These are phyloP conservation scores for Rhopalosiphum padi DNA, from an alignment of 1,140 invertebrate species.

Conservation along the genomic window DNA sequence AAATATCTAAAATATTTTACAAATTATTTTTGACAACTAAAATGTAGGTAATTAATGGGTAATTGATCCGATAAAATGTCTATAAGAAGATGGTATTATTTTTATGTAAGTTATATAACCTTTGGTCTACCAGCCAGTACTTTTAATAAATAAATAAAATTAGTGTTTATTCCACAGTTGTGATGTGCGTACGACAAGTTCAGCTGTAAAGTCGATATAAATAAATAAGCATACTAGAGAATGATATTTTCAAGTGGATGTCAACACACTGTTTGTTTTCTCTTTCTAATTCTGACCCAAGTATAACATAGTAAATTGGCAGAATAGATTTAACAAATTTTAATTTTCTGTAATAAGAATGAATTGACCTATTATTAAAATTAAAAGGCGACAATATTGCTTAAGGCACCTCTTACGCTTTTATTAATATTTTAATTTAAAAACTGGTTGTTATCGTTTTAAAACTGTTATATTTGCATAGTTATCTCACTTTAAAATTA, in stretches of 20 bases:
- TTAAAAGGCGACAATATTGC: not conserved
- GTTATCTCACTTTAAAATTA: not conserved
- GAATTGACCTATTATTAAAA: not conserved
- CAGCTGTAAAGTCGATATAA: not conserved
- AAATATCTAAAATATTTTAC: not conserved
- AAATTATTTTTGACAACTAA: not conserved
- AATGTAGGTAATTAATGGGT: not conserved
- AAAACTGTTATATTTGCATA: not conserved
- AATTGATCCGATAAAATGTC: not conserved
- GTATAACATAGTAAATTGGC: too few relatives aligned
- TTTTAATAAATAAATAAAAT: too few relatives aligned
- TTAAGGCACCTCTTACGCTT: not conserved
- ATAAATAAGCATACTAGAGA: not conserved
- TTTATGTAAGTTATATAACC: too few relatives aligned
- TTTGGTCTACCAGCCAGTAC: too few relatives aligned
- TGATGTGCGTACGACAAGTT: not conserved
- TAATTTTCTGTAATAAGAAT: not conserved
- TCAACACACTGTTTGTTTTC: not conserved
- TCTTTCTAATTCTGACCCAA: not conserved
- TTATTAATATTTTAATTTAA: not conserved
- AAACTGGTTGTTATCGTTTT: not conserved
- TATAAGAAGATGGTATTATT: too few relatives aligned
- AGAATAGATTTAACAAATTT: not conserved
- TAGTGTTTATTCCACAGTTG: not conserved
- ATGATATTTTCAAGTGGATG: not conserved